Conservation (phyloP, 1,140 invertebrate genomes). For the Tetramorium alpestre region DNA sequence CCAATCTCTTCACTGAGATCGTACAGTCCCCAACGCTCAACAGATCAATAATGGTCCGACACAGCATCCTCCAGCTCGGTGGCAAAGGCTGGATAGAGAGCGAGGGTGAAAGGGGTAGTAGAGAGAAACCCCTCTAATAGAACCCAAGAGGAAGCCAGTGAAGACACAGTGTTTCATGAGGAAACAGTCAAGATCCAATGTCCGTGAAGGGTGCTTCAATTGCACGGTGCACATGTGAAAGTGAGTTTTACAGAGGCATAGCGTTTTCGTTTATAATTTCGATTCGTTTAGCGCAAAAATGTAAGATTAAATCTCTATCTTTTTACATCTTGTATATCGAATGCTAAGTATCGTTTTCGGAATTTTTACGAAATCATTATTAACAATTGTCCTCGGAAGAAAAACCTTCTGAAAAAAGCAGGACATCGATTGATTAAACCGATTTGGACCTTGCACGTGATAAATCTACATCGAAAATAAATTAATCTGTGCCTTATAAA, state of each 20-base stretch:
- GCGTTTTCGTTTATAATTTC: conserved; percentile 6
- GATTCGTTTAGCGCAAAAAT: neutral
- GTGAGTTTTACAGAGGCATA: conserved; percentile 54
- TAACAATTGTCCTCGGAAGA: neutral
- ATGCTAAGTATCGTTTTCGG: neutral
- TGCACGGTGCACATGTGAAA: conserved; percentile 68
- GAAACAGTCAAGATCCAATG: conserved; percentile 75
- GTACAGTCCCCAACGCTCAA: conserved; percentile 52
- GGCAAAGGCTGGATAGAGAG: conserved; percentile 59
- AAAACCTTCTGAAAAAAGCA: neutral
- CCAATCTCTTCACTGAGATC: conserved; percentile 49
- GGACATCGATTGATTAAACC: neutral
- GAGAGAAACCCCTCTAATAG: conserved; percentile 73
- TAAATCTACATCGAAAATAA: neutral
- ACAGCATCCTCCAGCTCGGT: conserved; percentile 79
- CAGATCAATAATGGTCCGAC: conserved; percentile 84
- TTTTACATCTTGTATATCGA: neutral
- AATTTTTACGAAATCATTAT: neutral
- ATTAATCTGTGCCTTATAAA: neutral
- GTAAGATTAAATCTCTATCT: neutral
- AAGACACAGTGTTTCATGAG: conserved; percentile 77
- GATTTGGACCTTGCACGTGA: neutral
- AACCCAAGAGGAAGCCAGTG: conserved; percentile 81
- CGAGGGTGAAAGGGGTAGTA: conserved; percentile 69
- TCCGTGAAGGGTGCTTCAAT: conserved; percentile 75